These are phyloP conservation scores for Colletes latitarsis DNA, from an alignment of 1,140 invertebrate species.

Conservation along the genomic window DNA sequence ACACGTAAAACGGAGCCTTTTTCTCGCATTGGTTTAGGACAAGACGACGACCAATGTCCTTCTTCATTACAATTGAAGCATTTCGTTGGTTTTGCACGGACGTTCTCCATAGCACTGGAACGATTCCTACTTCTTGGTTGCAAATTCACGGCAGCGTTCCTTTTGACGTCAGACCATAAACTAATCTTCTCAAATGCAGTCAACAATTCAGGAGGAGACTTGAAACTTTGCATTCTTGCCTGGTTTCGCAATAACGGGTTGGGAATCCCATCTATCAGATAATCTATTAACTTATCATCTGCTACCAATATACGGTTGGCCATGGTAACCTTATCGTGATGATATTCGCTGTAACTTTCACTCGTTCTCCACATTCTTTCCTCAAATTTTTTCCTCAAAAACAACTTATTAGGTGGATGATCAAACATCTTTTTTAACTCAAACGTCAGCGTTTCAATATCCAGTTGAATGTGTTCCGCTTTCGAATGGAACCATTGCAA, in stretches of 20 bases:
- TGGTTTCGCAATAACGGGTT: background rate
- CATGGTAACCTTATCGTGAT: background rate
- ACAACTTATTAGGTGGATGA: background rate
- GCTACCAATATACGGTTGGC: background rate
- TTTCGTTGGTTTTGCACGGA: background rate
- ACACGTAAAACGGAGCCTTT: background rate
- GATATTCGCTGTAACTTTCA: background rate
- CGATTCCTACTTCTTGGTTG: background rate
- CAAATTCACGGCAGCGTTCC: background rate
- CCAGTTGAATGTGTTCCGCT: background rate
- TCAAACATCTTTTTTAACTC: background rate
- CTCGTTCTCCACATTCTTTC: background rate
- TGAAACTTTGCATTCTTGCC: background rate
- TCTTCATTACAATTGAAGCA: background rate
- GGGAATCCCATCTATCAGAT: background rate
- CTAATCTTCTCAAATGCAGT: background rate
- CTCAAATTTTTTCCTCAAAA: background rate
- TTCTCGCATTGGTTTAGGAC: background rate
- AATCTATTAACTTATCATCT: background rate
- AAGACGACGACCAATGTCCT: background rate
- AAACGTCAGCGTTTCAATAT: background rate
- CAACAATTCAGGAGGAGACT: background rate
- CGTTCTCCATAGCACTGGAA: background rate
- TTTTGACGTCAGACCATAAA: background rate
- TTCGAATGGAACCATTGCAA: background rate